Evolutionary conservation across 2,113 vertebrate genomes (phyloP), one percentile per base, ranked within the genome.

Genomic region (Corythornis madagascariensis): DNA sequence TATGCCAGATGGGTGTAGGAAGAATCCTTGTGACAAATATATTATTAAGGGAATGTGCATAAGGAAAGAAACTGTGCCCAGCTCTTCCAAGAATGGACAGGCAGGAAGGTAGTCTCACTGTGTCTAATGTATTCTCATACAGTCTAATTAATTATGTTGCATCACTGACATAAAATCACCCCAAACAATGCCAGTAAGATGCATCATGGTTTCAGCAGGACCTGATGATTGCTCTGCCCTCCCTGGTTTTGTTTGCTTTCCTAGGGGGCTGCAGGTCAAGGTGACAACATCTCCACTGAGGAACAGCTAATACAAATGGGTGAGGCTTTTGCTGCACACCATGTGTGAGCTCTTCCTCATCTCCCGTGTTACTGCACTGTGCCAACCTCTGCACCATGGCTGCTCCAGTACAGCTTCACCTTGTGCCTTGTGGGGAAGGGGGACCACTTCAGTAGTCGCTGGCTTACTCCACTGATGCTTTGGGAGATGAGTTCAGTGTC

Each of bases 1-100:
- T 94, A 96, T 96, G 88, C 95, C 97, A 97, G 95, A 97, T 97
- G 97, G 97, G 96, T 96, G 96, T 97, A 97, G 97, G 95, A 97
- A 97, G 97, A 94, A 95, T 97, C 88, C 95, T 95, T 95, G 95
- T 95, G 95, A 97, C 95, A 97, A 97, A 97, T 94, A 94, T 90
- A 97, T 96, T 95, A 96, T 96, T 95, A 95, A 95, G 83, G 66
- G 88, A 96, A 94, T 95, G 95, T 94, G 92, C 95, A 97, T 93
- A 90, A 96, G 91, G 95, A 96, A 96, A 89, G 95, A 95, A 95
- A 96, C 71, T 86, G 83, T 89, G 91, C 94, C 96, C 89, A 86
- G 81, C 74, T 94, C 89, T 84, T 94, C 91, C 78, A 82, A 94
- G 89, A 92, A 90, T 83, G 96, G 96, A 96, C 92, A 79, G 73